Evolutionary conservation across 2,888 invertebrate genomes (phyloP).

Genomic region (Eucera pruinosa): DNA sequence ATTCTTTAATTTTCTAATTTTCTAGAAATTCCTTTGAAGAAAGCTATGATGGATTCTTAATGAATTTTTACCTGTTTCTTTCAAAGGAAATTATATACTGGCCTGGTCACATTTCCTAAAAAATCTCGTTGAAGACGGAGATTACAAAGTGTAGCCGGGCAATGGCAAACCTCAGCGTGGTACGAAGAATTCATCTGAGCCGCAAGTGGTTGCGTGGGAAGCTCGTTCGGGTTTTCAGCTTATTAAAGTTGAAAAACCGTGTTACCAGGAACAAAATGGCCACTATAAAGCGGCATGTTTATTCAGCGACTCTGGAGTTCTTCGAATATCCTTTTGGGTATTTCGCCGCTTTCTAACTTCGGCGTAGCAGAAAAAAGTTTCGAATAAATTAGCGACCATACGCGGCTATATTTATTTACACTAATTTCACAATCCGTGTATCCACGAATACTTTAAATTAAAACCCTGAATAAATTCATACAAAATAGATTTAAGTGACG

Average conservation of each 20-base stretch:
- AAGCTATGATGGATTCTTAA: too few species aligned
- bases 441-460: too few species aligned
- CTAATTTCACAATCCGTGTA: not conserved
- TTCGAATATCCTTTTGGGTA: conserved; percentile 3
- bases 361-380: not conserved
- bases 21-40: too few species aligned
- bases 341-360: not conserved
- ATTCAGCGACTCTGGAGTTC: conserved; percentile 18
- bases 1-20: too few species aligned
- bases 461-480: too few species aligned
- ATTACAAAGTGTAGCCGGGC: too few species aligned
- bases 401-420: not conserved
- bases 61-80: too few species aligned
- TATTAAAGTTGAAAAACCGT: conserved; percentile 57
- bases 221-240: conserved; percentile 28
- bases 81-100: too few species aligned
- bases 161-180: not conserved
- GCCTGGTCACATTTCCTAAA: too few species aligned
- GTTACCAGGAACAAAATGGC: conserved; percentile 31
- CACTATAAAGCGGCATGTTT: conserved; percentile 27
- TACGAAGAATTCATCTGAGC: conserved; percentile 19
- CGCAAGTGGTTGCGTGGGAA: conserved; percentile 40
- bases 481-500: too few species aligned
- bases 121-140: too few species aligned
- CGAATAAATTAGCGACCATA: not conserved